phyloP scores from a whole-genome alignment of 2,888 invertebrate species.

The Piscicola geometra region DNA sequence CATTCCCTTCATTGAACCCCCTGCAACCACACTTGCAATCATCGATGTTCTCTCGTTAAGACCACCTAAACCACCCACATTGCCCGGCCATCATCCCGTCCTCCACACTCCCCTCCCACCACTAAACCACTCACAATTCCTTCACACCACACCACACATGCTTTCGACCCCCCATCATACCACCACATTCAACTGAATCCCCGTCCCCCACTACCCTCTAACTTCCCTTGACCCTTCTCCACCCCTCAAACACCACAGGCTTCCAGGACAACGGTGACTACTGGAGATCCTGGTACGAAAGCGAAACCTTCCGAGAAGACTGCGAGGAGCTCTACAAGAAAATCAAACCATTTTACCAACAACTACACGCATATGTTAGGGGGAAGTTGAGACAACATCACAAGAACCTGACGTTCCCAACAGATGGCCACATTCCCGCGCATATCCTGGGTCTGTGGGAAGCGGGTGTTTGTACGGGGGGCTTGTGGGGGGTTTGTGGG shows the following conservation, averaged over 20 bases:
- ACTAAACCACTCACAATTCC: too few species aligned
- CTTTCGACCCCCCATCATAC: neutral
- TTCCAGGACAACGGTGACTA: slow-evolving; percentile 80
- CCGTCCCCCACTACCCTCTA: neutral
- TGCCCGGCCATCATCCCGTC: too few species aligned
- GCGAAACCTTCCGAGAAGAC: slow-evolving; percentile 61
- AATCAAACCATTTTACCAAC: slow-evolving; percentile 52
- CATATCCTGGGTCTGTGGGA: slow-evolving; percentile 78
- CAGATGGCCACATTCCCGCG: slow-evolving; percentile 75
- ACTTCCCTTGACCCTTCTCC: too few species aligned
- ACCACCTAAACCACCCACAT: too few species aligned
- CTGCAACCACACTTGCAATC: too few species aligned
- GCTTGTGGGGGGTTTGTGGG: too few species aligned
- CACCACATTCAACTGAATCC: too few species aligned
- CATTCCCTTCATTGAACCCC: too few species aligned
- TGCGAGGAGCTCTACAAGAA: slow-evolving; percentile 48
- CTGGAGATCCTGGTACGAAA: slow-evolving; percentile 82
- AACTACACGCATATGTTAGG: slow-evolving; percentile 54
- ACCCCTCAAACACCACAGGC: too few species aligned
- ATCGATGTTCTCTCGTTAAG: too few species aligned
- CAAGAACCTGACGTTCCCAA: slow-evolving; percentile 45
- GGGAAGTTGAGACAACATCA: slow-evolving; percentile 47
- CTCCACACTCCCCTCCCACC: too few species aligned
- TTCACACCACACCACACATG: neutral
- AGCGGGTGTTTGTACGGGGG: too few species aligned